Conservation (phyloP, 2,113 vertebrate genomes). For the Tachysurus fulvidraco region DNA sequence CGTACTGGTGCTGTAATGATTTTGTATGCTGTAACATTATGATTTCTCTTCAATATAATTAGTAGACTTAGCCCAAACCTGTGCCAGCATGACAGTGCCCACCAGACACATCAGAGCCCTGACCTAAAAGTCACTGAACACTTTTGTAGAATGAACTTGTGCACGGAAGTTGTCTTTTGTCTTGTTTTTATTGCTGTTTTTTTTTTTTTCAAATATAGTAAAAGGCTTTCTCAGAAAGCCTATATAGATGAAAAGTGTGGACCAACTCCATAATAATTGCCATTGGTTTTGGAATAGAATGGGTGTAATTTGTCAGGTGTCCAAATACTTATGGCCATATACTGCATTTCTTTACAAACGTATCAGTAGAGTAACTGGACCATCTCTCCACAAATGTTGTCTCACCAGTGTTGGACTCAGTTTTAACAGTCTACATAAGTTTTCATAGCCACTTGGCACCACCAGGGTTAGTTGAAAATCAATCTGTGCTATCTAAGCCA, state of each 20-base stretch:
- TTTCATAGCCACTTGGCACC: slow-evolving; percentile 64
- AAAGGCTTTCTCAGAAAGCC: not conserved
- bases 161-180: not conserved
- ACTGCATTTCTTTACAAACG: not conserved
- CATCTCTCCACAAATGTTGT: not conserved
- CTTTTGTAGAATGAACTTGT: not conserved
- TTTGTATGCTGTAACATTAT: not conserved
- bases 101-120: not conserved
- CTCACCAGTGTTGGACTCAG: not conserved
- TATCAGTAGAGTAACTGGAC: not conserved
- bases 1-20: not conserved
- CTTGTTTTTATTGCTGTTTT: too few relatives aligned
- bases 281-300: not conserved
- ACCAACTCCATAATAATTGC: not conserved
- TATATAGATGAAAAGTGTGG: not conserved
- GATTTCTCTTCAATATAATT: not conserved
- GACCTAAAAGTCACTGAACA: not conserved
- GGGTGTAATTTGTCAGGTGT: not conserved
- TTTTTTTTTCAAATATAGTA: not conserved
- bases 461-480: slow-evolving; percentile 62
- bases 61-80: not conserved
- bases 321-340: not conserved
- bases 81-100: not conserved
- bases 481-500: slow-evolving; percentile 71
- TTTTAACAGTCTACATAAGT: not conserved